Evolutionary conservation across 2,797 vertebrate species (phyloP), one percentile per base, ranked within the genome.

Genomic region (Pelochelys cantorii): DNA sequence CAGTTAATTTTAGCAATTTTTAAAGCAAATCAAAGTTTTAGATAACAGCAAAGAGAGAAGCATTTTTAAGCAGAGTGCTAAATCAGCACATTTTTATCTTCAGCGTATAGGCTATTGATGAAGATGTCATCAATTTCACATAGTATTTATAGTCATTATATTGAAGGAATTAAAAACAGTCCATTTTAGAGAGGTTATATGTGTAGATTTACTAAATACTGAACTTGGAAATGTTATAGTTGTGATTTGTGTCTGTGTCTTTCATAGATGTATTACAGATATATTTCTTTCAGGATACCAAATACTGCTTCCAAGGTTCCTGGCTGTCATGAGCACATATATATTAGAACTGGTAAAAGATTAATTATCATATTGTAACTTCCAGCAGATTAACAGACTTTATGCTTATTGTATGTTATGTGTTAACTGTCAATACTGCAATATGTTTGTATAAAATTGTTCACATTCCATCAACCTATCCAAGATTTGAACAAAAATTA

Each of bases 91-190:
- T 91, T 96, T 95, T 94, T 81, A 84, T 79, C 79, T 86, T 91
- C 84, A 87, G 14, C 91, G 87, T 95, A 60, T 79, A 96, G 81
- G 55, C 29, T 37, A 87, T 80, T 95, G 91, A 95, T 79, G 88
- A 79, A 93, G 80, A 87, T 96, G 89, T 87, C 93, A 95, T 91
- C 83, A 86, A 80, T 92, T 75, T 94, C 79, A 86, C 23, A 75
- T 23, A 87, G 29, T 59, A 91, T 89, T 96, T 96, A 95, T 88
- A 90, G 93, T 81, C 17, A 17, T 75, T 95, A 93, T 83, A 13
- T 82, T 95, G 83, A 94, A 96, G 95, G 96, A 97, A 97, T 96
- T 95, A 95, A 97, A 97, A 97, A 11, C 7, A 54, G 84, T 96
- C 83, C 65, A 90, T 88, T 93, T 94, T 95, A 68, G 54, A 68